Evolutionary conservation across 37 sponge, comb jelly and placozoan genomes (phyloP).

Genomic region (Halichondria panicea): DNA sequence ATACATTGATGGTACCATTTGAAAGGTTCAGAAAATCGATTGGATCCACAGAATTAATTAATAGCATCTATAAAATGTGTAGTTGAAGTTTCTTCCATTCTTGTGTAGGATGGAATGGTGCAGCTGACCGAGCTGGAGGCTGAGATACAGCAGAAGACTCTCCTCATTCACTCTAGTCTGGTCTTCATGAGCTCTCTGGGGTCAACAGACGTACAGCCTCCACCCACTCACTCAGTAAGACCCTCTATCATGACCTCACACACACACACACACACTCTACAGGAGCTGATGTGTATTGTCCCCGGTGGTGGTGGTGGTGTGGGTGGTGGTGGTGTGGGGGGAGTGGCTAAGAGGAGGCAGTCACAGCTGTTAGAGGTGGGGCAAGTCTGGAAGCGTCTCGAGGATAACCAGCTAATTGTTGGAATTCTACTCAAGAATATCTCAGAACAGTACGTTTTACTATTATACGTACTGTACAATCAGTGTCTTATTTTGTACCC

Average conservation of each 20-base stretch:
- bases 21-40: too few species aligned
- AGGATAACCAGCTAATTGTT: conserved; percentile 27
- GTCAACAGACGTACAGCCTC: too few species aligned
- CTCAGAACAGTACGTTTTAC: conserved; percentile 16
- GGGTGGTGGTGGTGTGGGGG: not conserved
- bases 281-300: conserved; percentile 15
- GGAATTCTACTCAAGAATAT: conserved; percentile 29
- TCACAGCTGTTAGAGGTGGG: not conserved
- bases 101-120: conserved; percentile 6
- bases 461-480: too few species aligned
- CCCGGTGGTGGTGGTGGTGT: not conserved
- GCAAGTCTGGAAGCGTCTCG: conserved; percentile 42
- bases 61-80: too few species aligned
- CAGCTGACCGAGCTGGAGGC: conserved; percentile 14
- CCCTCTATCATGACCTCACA: not conserved
- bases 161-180: conserved; percentile 4
- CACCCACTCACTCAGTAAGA: too few species aligned
- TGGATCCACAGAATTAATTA: too few species aligned
- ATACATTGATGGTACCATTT: too few species aligned
- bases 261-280: not conserved
- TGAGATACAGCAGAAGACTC: conserved; percentile 22
- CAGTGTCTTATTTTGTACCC: too few species aligned
- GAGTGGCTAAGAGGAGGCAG: too few species aligned
- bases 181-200: conserved; percentile 2
- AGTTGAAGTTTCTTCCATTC: not conserved